phyloP scores from a whole-genome alignment of 2,113 vertebrate species.

The Plestiodon gilberti region DNA sequence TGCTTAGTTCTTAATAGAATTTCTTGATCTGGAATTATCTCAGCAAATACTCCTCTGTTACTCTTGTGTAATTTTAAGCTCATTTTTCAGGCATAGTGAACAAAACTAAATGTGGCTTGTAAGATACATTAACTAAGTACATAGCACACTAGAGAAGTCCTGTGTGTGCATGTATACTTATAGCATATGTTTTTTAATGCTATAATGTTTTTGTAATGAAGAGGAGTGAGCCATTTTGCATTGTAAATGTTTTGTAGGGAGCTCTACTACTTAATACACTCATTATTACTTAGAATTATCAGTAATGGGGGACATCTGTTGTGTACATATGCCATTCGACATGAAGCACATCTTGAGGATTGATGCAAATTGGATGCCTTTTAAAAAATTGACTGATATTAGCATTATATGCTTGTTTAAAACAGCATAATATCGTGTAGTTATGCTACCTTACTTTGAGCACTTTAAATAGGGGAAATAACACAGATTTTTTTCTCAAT shows the following conservation, averaged over 20 bases:
- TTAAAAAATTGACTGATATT: constrained; percentile 30
- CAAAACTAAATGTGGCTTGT: neutral
- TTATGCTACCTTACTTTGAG: neutral
- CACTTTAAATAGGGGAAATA: neutral
- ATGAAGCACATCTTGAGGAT: constrained; percentile 5
- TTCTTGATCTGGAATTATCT: neutral
- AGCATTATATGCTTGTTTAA: neutral
- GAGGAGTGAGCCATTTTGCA: neutral
- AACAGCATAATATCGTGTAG: constrained; percentile 15
- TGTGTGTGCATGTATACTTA: neutral
- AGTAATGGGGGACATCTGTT: neutral
- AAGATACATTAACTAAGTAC: neutral
- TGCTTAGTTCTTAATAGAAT: neutral
- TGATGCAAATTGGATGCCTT: constrained; percentile 3
- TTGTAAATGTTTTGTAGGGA: neutral
- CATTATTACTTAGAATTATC: constrained; percentile 22
- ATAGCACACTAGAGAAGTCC: neutral
- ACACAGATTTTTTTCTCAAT: neutral
- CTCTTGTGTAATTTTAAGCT: neutral
- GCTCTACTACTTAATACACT: constrained; percentile 24
- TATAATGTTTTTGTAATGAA: neutral
- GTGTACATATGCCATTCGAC: neutral
- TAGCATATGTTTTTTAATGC: neutral
- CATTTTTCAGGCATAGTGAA: neutral
- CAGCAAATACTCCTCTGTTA: neutral